A percentile compares a stretch with the other conserved stretches of the same genome.
Evolutionary conservation across 2,113 vertebrate genomes (phyloP).

Genomic region (Columba livia): DNA sequence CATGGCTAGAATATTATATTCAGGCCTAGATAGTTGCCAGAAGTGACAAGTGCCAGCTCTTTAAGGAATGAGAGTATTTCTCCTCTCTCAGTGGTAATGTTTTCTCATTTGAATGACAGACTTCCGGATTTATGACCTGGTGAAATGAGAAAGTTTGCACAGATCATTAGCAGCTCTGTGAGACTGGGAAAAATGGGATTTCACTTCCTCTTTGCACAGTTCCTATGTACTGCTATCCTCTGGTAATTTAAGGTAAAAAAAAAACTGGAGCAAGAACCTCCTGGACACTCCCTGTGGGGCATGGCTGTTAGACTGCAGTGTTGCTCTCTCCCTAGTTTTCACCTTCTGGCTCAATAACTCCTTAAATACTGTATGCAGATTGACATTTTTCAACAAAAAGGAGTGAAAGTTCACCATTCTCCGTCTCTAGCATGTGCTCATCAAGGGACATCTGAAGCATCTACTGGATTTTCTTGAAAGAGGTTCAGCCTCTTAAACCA

Average conservation of each 20-base stretch:
- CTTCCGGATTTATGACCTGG: not conserved
- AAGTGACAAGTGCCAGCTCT: too few species aligned
- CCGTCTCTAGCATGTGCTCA: accelerated
- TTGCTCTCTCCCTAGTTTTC: not conserved
- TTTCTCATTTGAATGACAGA: not conserved
- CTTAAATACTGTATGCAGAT: not conserved
- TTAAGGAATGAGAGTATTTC: not conserved
- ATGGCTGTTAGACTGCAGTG: not conserved
- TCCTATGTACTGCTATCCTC: not conserved
- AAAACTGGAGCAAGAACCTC: not conserved
- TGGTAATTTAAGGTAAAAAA: not conserved
- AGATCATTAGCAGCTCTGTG: not conserved
- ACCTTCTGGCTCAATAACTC: not conserved
- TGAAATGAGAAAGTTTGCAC: not conserved
- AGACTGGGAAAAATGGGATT: not conserved
- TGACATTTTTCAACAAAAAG: not conserved
- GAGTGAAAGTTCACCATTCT: not conserved
- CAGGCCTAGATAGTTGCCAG: not conserved
- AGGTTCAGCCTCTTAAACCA: not conserved
- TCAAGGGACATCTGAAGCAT: not conserved
- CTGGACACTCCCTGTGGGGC: too few species aligned
- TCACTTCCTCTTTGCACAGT: not conserved
- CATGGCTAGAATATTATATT: not conserved
- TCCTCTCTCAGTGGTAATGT: not conserved
- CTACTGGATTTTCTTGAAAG: not conserved